Percentiles rank a stretch among this genome's conserved stretches.
Evolutionary conservation across 2,797 vertebrate genomes (phyloP).

Genomic region (Silurus lanzhouensis): DNA sequence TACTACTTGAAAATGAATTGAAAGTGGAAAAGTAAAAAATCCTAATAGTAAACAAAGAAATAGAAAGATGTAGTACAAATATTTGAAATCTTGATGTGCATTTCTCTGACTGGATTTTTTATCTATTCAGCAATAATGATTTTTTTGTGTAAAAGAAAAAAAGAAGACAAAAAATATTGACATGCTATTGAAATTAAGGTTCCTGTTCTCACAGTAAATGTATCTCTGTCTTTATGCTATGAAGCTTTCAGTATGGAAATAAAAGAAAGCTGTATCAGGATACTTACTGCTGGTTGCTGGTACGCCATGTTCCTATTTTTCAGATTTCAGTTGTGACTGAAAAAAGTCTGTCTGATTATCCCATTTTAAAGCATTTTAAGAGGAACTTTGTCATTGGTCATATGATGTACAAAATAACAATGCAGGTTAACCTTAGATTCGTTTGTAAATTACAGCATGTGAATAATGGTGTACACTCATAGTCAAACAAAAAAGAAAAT

Average conservation of each 20-base stretch:
- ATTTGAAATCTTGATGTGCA: not conserved
- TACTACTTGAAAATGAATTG: too few relatives aligned
- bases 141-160: not conserved
- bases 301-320: constrained; percentile 61
- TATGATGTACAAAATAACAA: not conserved
- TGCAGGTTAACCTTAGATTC: too few relatives aligned
- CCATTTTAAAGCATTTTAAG: not conserved
- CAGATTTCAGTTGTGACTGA: not conserved
- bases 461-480: not conserved
- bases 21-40: too few relatives aligned
- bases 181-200: not conserved
- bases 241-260: not conserved
- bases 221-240: not conserved
- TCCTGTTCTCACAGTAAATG: not conserved
- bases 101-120: not conserved
- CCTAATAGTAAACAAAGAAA: too few relatives aligned
- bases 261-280: not conserved
- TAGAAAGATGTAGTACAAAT: not conserved
- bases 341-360: not conserved
- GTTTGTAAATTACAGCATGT: not conserved
- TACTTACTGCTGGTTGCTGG: constrained; percentile 68
- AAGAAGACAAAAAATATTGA: too few relatives aligned
- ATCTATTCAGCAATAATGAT: not conserved
- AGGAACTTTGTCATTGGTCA: not conserved
- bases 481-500: not conserved